A percentile compares a stretch with the other conserved stretches of the same genome.
Evolutionary conservation across 1,140 invertebrate genomes (phyloP).

Genomic region (Phenacoccus solenopsis): DNA sequence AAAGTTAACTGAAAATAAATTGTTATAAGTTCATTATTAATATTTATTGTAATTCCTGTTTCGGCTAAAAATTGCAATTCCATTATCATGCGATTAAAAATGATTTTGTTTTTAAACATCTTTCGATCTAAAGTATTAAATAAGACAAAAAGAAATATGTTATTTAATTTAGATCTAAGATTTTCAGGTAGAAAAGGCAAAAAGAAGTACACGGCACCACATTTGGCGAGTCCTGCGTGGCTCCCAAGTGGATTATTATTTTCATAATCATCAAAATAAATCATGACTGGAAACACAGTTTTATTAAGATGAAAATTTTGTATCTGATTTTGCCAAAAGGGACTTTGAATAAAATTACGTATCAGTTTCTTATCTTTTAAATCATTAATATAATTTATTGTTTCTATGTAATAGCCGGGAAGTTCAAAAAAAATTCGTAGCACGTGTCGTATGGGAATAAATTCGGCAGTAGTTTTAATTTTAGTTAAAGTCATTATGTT

Average conservation of each 20-base stretch:
- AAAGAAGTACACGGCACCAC: constrained; percentile 24
- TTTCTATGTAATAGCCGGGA: constrained; percentile 19
- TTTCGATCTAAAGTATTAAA: constrained; percentile 23
- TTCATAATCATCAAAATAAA: constrained; percentile 26
- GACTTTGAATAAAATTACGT: constrained; percentile 14
- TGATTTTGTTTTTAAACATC: constrained; percentile 20
- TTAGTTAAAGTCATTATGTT: background rate
- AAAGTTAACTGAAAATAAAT: constrained; percentile 22
- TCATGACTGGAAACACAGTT: constrained; percentile 21
- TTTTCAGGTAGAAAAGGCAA: constrained; percentile 24
- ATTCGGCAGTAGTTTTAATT: constrained; percentile 19
- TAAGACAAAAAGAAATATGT: constrained; percentile 25
- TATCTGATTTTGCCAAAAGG: constrained; percentile 18
- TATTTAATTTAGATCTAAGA: constrained; percentile 22
- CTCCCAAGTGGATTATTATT: constrained; percentile 22
- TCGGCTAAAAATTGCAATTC: background rate
- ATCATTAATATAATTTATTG: constrained; percentile 17
- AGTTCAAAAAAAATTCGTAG: constrained; percentile 23
- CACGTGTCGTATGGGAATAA: constrained; percentile 23
- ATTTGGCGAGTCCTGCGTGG: constrained; percentile 24
- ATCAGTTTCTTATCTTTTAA: constrained; percentile 17
- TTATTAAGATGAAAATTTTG: background rate
- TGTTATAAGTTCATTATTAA: background rate
- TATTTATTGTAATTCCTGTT: constrained; percentile 4
- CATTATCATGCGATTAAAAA: constrained; percentile 13